A percentile compares a stretch with the other conserved stretches of the same genome.
phyloP scores from a whole-genome alignment of 92 coral and sea anemone species.

The Epizoanthus illoricatus region DNA sequence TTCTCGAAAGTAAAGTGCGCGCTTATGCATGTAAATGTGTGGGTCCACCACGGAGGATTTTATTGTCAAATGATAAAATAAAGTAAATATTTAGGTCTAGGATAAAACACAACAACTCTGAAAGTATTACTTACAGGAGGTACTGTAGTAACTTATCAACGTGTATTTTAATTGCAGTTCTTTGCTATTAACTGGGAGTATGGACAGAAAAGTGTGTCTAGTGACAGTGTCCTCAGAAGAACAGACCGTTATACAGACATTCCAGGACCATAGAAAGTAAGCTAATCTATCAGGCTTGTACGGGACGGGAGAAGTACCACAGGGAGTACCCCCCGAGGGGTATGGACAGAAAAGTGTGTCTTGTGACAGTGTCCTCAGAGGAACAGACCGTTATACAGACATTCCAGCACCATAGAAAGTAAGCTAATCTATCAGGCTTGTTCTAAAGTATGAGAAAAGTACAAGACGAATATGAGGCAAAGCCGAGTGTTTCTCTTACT shows the following conservation, averaged over 20 bases:
- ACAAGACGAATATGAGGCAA: too few species aligned
- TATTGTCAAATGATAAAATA: too few species aligned
- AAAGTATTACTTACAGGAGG: too few species aligned
- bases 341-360: constrained; percentile 62
- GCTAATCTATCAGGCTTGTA: not conserved
- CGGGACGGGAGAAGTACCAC: too few species aligned
- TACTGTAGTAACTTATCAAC: too few species aligned
- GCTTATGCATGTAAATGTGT: too few species aligned
- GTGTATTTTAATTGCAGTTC: constrained; percentile 24
- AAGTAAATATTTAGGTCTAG: too few species aligned
- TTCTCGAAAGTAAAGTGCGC: too few species aligned
- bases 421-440: not conserved
- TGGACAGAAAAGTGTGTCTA: constrained; percentile 63
- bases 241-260: constrained; percentile 46
- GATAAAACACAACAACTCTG: too few species aligned
- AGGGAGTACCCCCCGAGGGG: constrained; percentile 38
- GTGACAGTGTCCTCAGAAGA: constrained; percentile 35
- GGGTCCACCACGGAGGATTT: too few species aligned
- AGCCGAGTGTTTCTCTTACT: too few species aligned
- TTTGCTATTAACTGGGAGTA: constrained; percentile 60
- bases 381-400: constrained; percentile 48
- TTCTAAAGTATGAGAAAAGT: too few species aligned
- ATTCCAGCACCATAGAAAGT: constrained; percentile 63
- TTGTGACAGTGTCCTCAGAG: constrained; percentile 25
- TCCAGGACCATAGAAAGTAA: constrained; percentile 63